Evolutionary conservation across 2,797 vertebrate species (phyloP).

Genomic region (Myripristis murdjan): DNA sequence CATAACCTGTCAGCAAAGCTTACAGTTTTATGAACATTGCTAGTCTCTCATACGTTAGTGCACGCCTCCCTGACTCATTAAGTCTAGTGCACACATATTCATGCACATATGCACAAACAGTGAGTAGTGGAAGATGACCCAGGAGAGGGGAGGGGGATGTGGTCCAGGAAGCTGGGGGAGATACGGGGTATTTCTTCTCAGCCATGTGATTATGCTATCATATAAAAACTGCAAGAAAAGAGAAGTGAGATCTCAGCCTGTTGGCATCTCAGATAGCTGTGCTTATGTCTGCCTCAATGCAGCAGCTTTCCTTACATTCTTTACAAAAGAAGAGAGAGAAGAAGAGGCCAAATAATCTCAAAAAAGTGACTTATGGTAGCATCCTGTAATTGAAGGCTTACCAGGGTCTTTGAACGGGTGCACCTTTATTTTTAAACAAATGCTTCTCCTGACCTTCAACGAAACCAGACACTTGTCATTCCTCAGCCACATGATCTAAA

Average conservation of each 20-base stretch:
- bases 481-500: too few relatives aligned
- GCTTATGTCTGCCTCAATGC: neutral
- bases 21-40: too few relatives aligned
- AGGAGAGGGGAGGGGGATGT: neutral
- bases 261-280: neutral
- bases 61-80: too few relatives aligned
- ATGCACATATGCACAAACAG: neutral
- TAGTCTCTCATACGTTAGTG: too few relatives aligned
- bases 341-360: neutral
- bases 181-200: neutral
- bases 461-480: too few relatives aligned
- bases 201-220: neutral
- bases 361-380: neutral
- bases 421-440: too few relatives aligned
- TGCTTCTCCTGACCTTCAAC: too few relatives aligned
- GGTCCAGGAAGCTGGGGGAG: neutral
- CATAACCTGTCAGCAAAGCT: too few relatives aligned
- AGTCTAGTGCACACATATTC: neutral
- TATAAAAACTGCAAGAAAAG: too few relatives aligned
- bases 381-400: too few relatives aligned
- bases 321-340: neutral
- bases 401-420: too few relatives aligned
- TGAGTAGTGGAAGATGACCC: neutral
- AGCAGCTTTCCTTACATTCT: neutral
- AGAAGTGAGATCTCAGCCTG: slow-evolving; percentile 14